A percentile compares a stretch with the other conserved stretches of the same genome.
These are phyloP conservation scores for Brachyptera risi DNA, from an alignment of 2,888 invertebrate species.

Conservation along the genomic window DNA sequence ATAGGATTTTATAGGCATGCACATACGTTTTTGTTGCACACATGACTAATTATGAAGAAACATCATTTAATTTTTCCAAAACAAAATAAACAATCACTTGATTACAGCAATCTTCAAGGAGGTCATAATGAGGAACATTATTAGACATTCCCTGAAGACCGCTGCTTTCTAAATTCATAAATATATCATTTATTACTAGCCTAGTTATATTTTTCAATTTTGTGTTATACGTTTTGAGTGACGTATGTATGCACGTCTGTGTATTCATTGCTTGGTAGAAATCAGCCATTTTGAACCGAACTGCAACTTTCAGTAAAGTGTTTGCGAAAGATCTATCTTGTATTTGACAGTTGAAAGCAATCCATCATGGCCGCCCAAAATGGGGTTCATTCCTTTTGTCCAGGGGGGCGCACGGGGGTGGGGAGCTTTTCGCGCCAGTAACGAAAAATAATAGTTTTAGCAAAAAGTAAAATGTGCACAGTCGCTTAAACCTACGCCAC, in stretches of 20 bases:
- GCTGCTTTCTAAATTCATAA: too few species aligned
- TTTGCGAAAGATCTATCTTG: conserved; percentile 42
- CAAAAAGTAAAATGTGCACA: conserved; percentile 20
- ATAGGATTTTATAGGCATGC: too few species aligned
- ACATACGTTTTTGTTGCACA: too few species aligned
- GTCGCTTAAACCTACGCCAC: conserved; percentile 18
- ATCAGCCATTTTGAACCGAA: conserved; percentile 8
- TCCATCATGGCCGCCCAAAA: conserved; percentile 45
- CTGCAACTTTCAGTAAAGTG: conserved; percentile 21
- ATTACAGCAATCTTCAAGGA: too few species aligned
- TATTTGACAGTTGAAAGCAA: conserved; percentile 47
- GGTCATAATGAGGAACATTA: too few species aligned
- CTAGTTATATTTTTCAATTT: too few species aligned
- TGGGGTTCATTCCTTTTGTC: conserved; percentile 27
- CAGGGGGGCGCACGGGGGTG: conserved; percentile 3
- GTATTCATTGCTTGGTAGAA: background rate
- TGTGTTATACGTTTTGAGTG: background rate
- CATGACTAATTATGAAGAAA: too few species aligned
- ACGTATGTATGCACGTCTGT: background rate
- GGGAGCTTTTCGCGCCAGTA: conserved; percentile 19
- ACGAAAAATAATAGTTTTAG: conserved; percentile 22
- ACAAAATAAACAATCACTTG: too few species aligned
- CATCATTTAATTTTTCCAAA: too few species aligned
- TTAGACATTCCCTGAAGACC: too few species aligned
- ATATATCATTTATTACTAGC: too few species aligned